Evolutionary conservation across 1,140 invertebrate genomes (phyloP), one percentile per base, ranked within the genome.

Genomic region (Hypsibius dujardini): DNA sequence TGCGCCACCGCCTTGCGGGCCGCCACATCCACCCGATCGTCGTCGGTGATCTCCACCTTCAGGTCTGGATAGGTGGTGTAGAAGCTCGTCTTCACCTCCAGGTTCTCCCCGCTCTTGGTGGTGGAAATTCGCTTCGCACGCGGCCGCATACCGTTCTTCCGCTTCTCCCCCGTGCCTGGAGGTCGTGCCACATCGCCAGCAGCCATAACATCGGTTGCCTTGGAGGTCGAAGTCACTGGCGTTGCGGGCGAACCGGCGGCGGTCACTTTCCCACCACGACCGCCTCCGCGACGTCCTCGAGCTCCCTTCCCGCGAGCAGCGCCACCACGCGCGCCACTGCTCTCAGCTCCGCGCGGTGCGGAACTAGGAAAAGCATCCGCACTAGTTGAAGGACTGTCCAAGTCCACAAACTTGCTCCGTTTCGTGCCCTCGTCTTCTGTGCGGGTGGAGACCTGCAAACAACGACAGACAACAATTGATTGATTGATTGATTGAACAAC

Each of bases 11-110:
- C 62, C 45, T 67, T 67, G 12, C 62, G 12, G 62, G 62, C 62
- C 12, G 62, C 62, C 62, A 67, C 62, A 67, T 67, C 62, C 62
- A 67, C 12, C 42, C 12, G 12, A 67, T 67, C 62, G 3, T 15
- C 12, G 45, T 67, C 62, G 12, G 12, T 45, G 42, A 67, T 67
- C 62, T 12, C 12, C 12, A 3, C 7, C 12, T 67, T 67, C 62
- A 67, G 12, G 45, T 67, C 62, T 0, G 62, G 62, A 42, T 67
- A 67, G 3, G 62, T 15, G 12, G 62, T 15, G 42, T 15, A 67
- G 3, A 67, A 15, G 12, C 45, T 12, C 62, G 62, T 67, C 42
- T 67, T 67, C 28, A 28, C 28, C 28, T 28, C 28, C 28, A 28
- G 28, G 28, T 28, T 28, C 50, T 56, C 50, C n/a, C 50, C 50